Evolutionary conservation across 2,797 vertebrate genomes (phyloP), one percentile per base, ranked within the genome.

Genomic region (Argentina silus): DNA sequence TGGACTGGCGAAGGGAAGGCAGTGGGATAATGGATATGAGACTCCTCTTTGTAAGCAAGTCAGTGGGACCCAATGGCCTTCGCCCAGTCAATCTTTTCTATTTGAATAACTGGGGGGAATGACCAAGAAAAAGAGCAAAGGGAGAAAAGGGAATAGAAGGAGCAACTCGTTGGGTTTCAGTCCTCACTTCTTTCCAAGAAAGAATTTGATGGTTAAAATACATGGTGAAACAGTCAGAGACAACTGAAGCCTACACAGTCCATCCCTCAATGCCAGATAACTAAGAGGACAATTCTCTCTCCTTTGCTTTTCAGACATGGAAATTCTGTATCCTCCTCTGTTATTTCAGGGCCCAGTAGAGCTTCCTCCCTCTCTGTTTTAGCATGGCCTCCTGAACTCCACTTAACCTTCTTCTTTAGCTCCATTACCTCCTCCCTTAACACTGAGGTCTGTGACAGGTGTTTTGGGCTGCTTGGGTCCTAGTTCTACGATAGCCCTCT

Each of bases 271-370:
- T 81, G 79, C 83, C 78, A 79, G 65, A 85, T 84, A 81, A 80
- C 79, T 84, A 84, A 83, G 72, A 78, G 71, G 83, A 85, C 79
- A 86, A 79, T 69, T 87, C 81, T 80, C 85, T 87, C 83, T 86
- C 83, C 79, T 77, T 73, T 69, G 73, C 74, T 88, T 77, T 85
- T 73, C 53, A 2, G 17, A 70, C 65, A 73, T 47, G 43, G 75
- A 12, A 44, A 17, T 17, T 17, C 48, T 19, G 48, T 73, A 55
- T 21, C 55, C 61, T 63, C 21, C 74, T 47, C 70, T 74, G 70
- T 68, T 6, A 65, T 69, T 67, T 67, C 7, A 14, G 72, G 67
- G 72, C 78, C 73, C 74, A 62, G 27, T 78, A 78, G 83, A 84
- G 10, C 9, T 11, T 17, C n/a, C 63, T 65, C 74, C 19, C 42